Percentiles rank a stretch among this genome's conserved stretches.
phyloP scores from a whole-genome alignment of 2,797 vertebrate genomes.

The Dromococcyx pavoninus region DNA sequence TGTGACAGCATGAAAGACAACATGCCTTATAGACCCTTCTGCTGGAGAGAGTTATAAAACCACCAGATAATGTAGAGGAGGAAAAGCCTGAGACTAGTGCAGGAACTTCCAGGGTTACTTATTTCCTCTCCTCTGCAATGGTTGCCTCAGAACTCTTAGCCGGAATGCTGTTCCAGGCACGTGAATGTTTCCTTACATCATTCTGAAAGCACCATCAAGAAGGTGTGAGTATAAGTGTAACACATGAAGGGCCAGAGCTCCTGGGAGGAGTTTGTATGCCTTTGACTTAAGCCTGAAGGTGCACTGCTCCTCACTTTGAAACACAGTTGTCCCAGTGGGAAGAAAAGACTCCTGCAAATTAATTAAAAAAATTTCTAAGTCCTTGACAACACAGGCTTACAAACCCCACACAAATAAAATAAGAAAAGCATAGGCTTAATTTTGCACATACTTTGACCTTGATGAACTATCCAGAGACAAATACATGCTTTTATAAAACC shows the following conservation, averaged over 20 bases:
- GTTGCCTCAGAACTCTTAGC: background rate
- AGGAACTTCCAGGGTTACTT: background rate
- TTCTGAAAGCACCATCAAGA: background rate
- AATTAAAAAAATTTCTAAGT: background rate
- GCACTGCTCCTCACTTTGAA: background rate
- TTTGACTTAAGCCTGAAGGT: background rate
- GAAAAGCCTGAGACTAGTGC: background rate
- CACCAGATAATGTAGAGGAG: background rate
- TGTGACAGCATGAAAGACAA: background rate
- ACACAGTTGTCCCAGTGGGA: background rate
- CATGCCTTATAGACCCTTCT: background rate
- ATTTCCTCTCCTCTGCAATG: background rate
- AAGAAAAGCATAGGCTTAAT: background rate
- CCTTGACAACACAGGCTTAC: background rate
- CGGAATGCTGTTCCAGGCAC: background rate
- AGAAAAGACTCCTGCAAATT: background rate
- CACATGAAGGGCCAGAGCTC: background rate
- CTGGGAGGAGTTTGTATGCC: background rate
- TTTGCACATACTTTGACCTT: background rate
- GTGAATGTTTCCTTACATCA: background rate
- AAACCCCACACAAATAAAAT: background rate
- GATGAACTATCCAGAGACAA: background rate
- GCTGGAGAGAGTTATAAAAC: background rate
- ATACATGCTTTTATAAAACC: background rate
- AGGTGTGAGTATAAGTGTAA: background rate